Evolutionary conservation across 2,888 invertebrate species (phyloP).

Genomic region (Spisula solida): DNA sequence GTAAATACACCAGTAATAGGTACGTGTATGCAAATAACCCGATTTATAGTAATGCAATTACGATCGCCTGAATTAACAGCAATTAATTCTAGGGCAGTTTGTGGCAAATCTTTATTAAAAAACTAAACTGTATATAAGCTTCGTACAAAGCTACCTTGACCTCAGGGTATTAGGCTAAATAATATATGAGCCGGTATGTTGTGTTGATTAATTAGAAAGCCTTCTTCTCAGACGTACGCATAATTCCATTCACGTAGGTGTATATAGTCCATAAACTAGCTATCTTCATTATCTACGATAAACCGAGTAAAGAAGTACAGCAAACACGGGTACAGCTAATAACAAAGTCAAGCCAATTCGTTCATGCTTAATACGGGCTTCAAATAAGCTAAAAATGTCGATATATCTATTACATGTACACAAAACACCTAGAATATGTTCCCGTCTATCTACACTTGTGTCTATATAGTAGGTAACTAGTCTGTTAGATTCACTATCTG

Average conservation of each 20-base stretch:
- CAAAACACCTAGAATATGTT: background rate
- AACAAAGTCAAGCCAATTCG: background rate
- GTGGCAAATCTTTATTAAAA: background rate
- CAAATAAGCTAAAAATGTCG: background rate
- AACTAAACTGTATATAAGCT: background rate
- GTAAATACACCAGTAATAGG: no score
- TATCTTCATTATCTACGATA: background rate
- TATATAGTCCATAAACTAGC: background rate
- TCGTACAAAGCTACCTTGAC: background rate
- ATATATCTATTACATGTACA: background rate
- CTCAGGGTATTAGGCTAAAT: background rate
- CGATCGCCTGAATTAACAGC: background rate
- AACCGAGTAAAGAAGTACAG: background rate
- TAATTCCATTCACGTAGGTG: background rate
- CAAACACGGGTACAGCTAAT: background rate
- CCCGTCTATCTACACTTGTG: background rate
- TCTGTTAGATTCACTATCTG: background rate
- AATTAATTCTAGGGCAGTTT: background rate
- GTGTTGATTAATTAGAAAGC: background rate
- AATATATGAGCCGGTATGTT: background rate
- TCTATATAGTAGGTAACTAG: background rate
- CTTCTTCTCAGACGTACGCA: background rate
- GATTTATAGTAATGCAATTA: background rate
- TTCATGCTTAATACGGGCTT: background rate
- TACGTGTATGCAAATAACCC: background rate